Evolutionary conservation across 2,888 invertebrate species (phyloP), one percentile per base, ranked within the genome.

Genomic region (Spisula subtruncata): DNA sequence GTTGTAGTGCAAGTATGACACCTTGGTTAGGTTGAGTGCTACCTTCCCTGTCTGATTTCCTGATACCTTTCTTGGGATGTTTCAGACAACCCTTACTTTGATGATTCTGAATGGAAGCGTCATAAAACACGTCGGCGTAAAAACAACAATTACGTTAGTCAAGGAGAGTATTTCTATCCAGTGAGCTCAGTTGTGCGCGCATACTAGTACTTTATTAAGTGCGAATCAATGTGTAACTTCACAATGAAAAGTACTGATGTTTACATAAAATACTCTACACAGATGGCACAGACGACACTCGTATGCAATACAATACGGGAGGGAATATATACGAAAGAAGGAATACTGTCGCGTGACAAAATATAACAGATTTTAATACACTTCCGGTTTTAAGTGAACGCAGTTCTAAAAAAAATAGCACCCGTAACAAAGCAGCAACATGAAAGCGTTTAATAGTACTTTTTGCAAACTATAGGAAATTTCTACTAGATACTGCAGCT

Each of bases 161-260:
- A 41, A 41, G 4, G 1, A 66, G 60, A 66, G 60, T 25, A 25
- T 66, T 66, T 25, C 60, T 25, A 66, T 66, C 60, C 5, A 10
- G n/a, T 66, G 25, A 25, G 25, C 60, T 66, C 5, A 25, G 60
- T 25, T 66, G 60, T 25, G 60, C 60, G 60, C 60, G 60, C 25
- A 66, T 25, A 25, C 41, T 41, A 41, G 8, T 41, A 41, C 25
- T 25, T 25, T 66, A 66, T 12, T 25, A 66, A 66, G 60, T 66
- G 60, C 60, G n/a, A 25, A 25, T 66, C 60, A 66, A 66, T 66
- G 25, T 66, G 60, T 66, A 66, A 66, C 60, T 66, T 25, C 60
- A 10, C 60, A 66, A 25, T 66, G 25, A 66, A 66, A 10, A 66
- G 60, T 6, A 25, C 25, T 6, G 5, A 6, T 66, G n/a, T 0